Evolutionary conservation across 2,113 vertebrate species (phyloP), one percentile per base, ranked within the genome.

Genomic region (Phrynosoma platyrhinos): DNA sequence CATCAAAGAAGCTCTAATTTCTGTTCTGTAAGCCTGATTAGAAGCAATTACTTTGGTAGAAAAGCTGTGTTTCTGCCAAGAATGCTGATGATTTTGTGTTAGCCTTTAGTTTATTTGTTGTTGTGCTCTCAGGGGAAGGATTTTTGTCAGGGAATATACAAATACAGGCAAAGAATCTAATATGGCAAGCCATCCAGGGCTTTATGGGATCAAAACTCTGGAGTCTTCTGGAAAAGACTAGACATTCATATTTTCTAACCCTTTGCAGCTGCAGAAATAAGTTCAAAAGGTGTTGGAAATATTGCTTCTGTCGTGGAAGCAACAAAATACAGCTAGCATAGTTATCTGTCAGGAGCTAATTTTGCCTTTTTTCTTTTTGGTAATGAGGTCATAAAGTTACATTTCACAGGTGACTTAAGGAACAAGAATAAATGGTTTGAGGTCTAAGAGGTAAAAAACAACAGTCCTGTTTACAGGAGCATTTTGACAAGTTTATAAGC

Each of bases 1-100:
- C 75, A 90, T 86, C 52, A 90, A 85, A 89, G 14, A 5, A 47
- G 9, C 2, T 83, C 42, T 58, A 89, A 75, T 84, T 71, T 53
- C 72, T n/a, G 7, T 84, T 87, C 42, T 55, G 36, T 52, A 74
- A 87, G 40, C 58, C 36, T 75, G n/a, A 42, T 87, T 52, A 68
- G 81, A 83, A 42, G 58, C 85, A 87, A 84, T 53, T 84, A 55
- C 21, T 68, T 53, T 53, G 20, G 18, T 53, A 76, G 79, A 82
- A 64, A 40, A 53, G n/a, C 3, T 53, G 6, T 58, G 21, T 71
- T 76, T 89, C 21, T 83, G 80, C 68, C 68, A 80, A 52, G 77
- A 74, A 64, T 8, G 3, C 30, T 64, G 13, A 84, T 79, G 23
- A 14, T 66, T 89, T 66, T 66, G 62, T 82, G 30, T 25, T 27